Conservation (phyloP, 2,113 vertebrate species). For the Atlantisia rogersi region DNA sequence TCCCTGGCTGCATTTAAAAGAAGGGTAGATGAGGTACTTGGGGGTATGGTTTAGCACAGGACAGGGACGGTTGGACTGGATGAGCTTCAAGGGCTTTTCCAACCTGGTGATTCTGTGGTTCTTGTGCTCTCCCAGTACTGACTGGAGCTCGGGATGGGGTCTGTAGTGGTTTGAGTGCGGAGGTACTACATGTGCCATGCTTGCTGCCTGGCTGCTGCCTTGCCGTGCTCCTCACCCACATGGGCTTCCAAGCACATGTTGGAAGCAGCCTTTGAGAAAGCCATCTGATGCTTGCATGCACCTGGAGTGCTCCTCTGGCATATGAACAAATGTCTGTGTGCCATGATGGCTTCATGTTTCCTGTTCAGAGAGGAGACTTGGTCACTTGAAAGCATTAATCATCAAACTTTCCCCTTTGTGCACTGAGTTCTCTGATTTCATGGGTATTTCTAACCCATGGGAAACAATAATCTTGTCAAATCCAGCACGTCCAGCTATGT, state of each 20-base stretch:
- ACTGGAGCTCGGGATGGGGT: background rate
- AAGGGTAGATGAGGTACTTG: too few species aligned
- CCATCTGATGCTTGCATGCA: background rate
- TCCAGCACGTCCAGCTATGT: background rate
- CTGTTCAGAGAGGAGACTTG: background rate
- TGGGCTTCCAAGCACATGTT: background rate
- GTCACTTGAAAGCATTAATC: background rate
- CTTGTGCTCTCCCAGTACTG: background rate
- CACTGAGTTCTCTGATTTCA: background rate
- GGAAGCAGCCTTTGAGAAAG: background rate
- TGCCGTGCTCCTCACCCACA: background rate
- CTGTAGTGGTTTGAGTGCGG: accelerated
- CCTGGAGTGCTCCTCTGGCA: background rate
- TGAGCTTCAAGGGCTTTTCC: too few species aligned
- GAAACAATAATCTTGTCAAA: background rate
- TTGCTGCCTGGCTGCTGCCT: too few species aligned
- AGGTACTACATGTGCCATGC: accelerated
- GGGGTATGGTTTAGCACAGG: too few species aligned
- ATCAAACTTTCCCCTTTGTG: background rate
- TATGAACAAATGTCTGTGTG: background rate
- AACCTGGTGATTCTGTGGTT: too few species aligned
- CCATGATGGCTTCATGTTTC: background rate
- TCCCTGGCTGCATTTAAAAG: too few species aligned
- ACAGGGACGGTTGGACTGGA: too few species aligned
- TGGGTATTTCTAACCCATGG: background rate